Evolutionary conservation across 1,140 invertebrate species (phyloP), one percentile per base, ranked within the genome.

Genomic region (Drosophila nasuta): DNA sequence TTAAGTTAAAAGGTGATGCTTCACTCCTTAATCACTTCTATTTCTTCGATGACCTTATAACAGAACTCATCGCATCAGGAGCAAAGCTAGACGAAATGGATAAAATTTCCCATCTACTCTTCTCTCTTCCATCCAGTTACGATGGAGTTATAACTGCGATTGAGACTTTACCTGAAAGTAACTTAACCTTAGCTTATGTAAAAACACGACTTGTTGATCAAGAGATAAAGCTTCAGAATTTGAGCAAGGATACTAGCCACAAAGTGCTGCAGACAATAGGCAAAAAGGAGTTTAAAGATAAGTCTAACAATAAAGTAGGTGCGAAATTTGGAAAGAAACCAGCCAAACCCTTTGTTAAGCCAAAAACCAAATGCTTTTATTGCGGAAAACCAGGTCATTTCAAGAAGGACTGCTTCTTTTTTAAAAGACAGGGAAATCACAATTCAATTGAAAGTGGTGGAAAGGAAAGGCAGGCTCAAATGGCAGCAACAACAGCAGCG

Each of bases 201-300:
- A 93, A 93, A 78, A 89, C 77, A 13, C 54, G 87, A 63, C 70
- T 93, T n/a, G 69, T 93, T 25, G 92, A 93, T 62, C 87, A 93
- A 46, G 92, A 93, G 75, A 83, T 90, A 13, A 93, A 93, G 66
- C 46, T 92, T 17, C 82, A 64, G 66, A 75, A 75, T 25, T 79
- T 80, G 45, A 69, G 63, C 11, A 79, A 66, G 13, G 81, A 82
- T 45, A 87, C 85, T 20, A 86, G 79, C 63, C 46, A 30, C 15
- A 91, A 86, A 78, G 75, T 82, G 15, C 33, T 89, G 15, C 80
- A 77, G 56, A 60, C 66, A 52, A 51, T 60, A 8, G 48, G 48
- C 17, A 28, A 51, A 10, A 28, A 45, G 13, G n/a, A 46, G 43
- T 35, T 8, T 35, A 60, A 59, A 45, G 35, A 56, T 63, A 66